Evolutionary conservation across 2,113 vertebrate species (phyloP).

Genomic region (Tympanuchus pallidicinctus): DNA sequence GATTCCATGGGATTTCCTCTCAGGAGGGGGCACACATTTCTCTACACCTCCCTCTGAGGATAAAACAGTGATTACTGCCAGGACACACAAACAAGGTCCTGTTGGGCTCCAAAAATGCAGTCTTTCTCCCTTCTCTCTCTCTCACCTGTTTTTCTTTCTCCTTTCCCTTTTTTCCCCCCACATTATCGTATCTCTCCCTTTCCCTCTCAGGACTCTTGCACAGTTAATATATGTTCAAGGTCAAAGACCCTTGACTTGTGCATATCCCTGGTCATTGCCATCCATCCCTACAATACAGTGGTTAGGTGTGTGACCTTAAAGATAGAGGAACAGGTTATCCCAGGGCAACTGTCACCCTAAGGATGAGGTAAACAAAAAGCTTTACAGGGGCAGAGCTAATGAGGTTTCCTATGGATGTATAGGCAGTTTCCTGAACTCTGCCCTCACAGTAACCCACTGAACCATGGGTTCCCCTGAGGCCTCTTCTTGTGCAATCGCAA

Average conservation of each 20-base stretch:
- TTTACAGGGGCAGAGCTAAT: not conserved
- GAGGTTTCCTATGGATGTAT: not conserved
- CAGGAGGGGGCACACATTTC: not conserved
- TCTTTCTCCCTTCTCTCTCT: accelerated
- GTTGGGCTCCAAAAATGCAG: not conserved
- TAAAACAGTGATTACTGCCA: not conserved
- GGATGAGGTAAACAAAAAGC: conserved; percentile 5
- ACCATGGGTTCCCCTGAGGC: not conserved
- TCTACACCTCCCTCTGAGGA: not conserved
- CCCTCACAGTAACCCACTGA: not conserved
- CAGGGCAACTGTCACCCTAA: not conserved
- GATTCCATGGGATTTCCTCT: not conserved
- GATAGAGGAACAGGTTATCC: not conserved
- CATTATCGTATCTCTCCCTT: not conserved
- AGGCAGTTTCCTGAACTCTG: not conserved
- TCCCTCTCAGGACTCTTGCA: accelerated
- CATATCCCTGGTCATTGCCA: not conserved
- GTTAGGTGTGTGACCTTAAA: conserved; percentile 22
- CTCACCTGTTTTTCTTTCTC: accelerated
- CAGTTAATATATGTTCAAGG: not conserved
- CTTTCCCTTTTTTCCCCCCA: accelerated
- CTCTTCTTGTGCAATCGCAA: not conserved
- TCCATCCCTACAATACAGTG: not conserved
- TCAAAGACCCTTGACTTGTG: not conserved
- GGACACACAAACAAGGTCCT: not conserved